These are phyloP conservation scores for Thripadectes ignobilis DNA, from an alignment of 2,797 vertebrate genomes.

Conservation along the genomic window DNA sequence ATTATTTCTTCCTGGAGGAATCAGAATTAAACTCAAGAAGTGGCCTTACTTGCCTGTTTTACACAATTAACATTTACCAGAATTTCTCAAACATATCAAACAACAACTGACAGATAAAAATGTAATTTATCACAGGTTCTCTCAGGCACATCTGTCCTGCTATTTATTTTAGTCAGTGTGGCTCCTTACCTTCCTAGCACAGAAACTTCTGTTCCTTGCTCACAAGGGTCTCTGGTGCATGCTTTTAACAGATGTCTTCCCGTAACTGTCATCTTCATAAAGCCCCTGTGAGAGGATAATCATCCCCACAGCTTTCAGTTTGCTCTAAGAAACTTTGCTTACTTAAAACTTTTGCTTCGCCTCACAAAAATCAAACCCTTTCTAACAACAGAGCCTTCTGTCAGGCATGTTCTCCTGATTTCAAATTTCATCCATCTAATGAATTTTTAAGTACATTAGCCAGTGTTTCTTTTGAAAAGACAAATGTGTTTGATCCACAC, in stretches of 20 bases:
- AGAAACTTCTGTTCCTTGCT: slow-evolving; percentile 1
- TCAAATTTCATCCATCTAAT: not conserved
- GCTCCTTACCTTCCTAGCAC: not conserved
- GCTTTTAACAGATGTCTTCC: slow-evolving; percentile 30
- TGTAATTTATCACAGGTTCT: not conserved
- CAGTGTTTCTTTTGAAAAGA: not conserved
- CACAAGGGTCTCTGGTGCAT: not conserved
- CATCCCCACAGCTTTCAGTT: not conserved
- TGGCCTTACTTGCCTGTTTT: not conserved
- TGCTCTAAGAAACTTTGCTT: not conserved
- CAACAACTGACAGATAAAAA: not conserved
- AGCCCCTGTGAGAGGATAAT: slow-evolving; percentile 1
- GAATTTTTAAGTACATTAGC: not conserved
- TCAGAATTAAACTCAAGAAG: not conserved
- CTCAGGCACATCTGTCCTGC: slow-evolving; percentile 10
- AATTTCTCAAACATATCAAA: not conserved
- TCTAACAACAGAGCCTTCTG: not conserved
- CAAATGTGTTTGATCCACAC: not conserved
- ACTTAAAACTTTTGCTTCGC: not conserved
- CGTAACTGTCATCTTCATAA: not conserved
- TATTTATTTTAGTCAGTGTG: not conserved
- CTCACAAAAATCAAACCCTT: not conserved
- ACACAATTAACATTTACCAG: not conserved
- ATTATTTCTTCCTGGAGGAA: not conserved
- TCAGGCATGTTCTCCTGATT: not conserved